Base-by-base conservation (phyloP, 2,797 vertebrate genomes). In the Phataginus tricuspis region DNA sequence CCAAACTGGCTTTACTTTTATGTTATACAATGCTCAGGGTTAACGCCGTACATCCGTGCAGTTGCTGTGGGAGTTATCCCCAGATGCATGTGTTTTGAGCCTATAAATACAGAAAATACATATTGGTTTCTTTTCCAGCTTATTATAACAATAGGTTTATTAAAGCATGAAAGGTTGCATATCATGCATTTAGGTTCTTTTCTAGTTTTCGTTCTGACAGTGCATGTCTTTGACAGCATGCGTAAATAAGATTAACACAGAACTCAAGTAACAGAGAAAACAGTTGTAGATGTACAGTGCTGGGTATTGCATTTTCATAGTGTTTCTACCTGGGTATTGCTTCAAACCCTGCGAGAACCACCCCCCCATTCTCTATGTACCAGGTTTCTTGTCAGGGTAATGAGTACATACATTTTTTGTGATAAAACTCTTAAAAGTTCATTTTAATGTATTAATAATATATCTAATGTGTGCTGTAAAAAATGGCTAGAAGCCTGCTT, bases 1-100 rank as follows among this genome's bases (percentile, higher is more conserved):
- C 98, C 98, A 97, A 96, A 98, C 98, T 97, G 98, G 98, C 98
- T 99, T 98, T 98, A 97, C 98, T 97, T 98, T 98, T 97, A 57
- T 93, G 98, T 98, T 98, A 96, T 96, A 97, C 98, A 98, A 98
- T 98, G 98, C 99, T 99, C 99, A 99, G 99, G 99, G 98, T 99
- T 98, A 98, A 98, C 82, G 98, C 98, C 98, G 98, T 98, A 94
- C 98, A 97, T 98, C 96, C 91, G 98, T 97, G 98, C 98, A 98
- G 72, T 98, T 98, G 98, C 98, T 98, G 98, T 97, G 96, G 98
- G 97, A 98, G 95, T 95, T 97, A 64, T 98, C 98, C 98, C 98
- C 95, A 82, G 97, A 97, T 98, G 99, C 98, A 99, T 99, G 98
- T 98, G 95, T 98, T 98, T 98, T 96, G 97, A 96, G 97, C 97